phyloP scores from a whole-genome alignment of 2,888 invertebrate species.

The Oscheius onirici region DNA sequence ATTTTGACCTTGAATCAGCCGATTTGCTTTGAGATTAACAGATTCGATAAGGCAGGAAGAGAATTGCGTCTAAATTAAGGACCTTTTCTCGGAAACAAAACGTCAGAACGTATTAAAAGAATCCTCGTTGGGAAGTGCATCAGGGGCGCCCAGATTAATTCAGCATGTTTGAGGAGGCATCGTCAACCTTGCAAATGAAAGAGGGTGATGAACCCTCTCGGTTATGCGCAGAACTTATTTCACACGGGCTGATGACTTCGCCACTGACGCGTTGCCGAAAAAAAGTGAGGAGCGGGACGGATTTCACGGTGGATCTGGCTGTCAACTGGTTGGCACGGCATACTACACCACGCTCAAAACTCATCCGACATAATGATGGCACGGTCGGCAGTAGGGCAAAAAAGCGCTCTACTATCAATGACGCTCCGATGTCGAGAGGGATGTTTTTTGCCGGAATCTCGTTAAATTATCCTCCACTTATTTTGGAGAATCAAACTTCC shows the following conservation, averaged over 20 bases:
- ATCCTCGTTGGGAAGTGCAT: not conserved
- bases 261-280: slow-evolving; percentile 9
- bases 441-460: not conserved
- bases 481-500: too few species aligned
- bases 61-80: slow-evolving; percentile 13
- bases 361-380: slow-evolving; percentile 31
- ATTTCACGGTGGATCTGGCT: not conserved
- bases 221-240: slow-evolving; percentile 10
- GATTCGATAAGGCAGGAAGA: slow-evolving; percentile 4
- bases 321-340: slow-evolving; percentile 24
- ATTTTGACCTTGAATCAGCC: slow-evolving; percentile 9
- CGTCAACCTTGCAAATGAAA: not conserved
- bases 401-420: slow-evolving; percentile 4
- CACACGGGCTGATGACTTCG: not conserved
- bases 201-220: not conserved
- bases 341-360: slow-evolving; percentile 18
- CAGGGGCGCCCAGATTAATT: slow-evolving; percentile 11
- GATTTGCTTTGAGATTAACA: slow-evolving; percentile 20
- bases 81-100: not conserved
- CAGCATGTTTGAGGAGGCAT: not conserved
- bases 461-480: too few species aligned
- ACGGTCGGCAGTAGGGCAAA: slow-evolving; percentile 6
- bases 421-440: not conserved
- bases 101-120: slow-evolving; percentile 10
- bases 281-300: slow-evolving; percentile 12